Evolutionary conservation across 1,140 invertebrate species (phyloP).

Genomic region (Drosophila watanabei): DNA sequence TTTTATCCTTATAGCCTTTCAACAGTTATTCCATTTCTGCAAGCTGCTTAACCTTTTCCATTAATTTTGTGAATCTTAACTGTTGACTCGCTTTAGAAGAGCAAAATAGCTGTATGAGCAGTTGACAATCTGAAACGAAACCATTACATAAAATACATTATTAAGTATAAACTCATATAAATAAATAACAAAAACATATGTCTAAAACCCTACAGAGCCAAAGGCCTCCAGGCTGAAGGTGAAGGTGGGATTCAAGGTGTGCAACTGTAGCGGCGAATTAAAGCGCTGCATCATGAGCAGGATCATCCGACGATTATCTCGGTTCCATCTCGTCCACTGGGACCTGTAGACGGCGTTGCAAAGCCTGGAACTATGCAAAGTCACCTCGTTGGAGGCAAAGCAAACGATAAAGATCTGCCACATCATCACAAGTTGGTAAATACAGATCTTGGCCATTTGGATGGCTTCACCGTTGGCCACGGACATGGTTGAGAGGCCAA

Average conservation of each 20-base stretch:
- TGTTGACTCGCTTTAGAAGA: slow-evolving; percentile 72
- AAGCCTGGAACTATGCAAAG: slow-evolving; percentile 54
- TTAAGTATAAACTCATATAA: background rate
- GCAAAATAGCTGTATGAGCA: slow-evolving; percentile 80
- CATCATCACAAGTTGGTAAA: slow-evolving; percentile 74
- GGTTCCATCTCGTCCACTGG: slow-evolving; percentile 68
- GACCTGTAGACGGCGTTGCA: slow-evolving; percentile 64
- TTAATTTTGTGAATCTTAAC: slow-evolving; percentile 29
- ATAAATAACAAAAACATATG: background rate
- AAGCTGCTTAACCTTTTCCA: background rate
- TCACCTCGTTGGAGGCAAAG: slow-evolving; percentile 74
- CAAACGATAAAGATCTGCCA: slow-evolving; percentile 79
- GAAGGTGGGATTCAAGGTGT: slow-evolving; percentile 60
- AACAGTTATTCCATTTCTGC: background rate
- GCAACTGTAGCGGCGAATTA: slow-evolving; percentile 39
- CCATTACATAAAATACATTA: background rate
- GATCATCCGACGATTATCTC: slow-evolving; percentile 55
- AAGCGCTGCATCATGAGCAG: slow-evolving; percentile 69
- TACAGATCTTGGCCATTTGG: slow-evolving; percentile 53
- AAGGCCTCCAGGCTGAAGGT: slow-evolving; percentile 66
- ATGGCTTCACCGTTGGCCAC: slow-evolving; percentile 24
- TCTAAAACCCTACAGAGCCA: slow-evolving; percentile 57
- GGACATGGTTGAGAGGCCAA: slow-evolving; percentile 62
- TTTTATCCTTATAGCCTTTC: background rate
- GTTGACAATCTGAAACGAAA: slow-evolving; percentile 75